Conservation (phyloP, 2,797 vertebrate genomes). For the Cryptoblepharus egeriae region DNA sequence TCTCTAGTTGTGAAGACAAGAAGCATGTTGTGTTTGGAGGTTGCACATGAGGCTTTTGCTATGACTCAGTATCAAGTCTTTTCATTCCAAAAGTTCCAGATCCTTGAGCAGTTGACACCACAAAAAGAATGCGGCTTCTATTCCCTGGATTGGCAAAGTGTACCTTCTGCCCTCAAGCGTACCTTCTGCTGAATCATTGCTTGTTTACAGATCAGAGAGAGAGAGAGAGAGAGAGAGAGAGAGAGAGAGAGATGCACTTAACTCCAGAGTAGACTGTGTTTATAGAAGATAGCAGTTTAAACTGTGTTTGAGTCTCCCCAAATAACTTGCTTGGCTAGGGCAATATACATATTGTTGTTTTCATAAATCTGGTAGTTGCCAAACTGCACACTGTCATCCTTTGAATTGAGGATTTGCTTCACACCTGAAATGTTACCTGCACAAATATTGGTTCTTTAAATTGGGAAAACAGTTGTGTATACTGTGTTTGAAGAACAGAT, state of each 20-base stretch:
- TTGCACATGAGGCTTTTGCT: conserved; percentile 39
- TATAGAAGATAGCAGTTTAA: too few relatives aligned
- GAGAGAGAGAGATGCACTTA: conserved; percentile 39
- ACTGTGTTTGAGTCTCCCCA: too few relatives aligned
- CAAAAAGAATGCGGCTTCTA: conserved; percentile 58
- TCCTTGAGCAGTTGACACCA: neutral
- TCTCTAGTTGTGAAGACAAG: conserved; percentile 42
- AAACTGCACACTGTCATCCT: neutral
- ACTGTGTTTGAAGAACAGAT: neutral
- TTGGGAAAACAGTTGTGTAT: neutral
- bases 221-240: too few relatives aligned
- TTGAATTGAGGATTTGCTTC: neutral
- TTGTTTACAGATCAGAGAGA: conserved; percentile 47
- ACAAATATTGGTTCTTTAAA: neutral
- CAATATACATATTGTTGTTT: neutral
- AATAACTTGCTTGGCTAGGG: neutral
- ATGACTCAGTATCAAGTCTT: conserved; percentile 57
- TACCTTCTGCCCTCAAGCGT: conserved; percentile 65
- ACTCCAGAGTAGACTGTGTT: too few relatives aligned
- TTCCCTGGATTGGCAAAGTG: conserved; percentile 33
- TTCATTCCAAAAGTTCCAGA: neutral
- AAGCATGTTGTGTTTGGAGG: conserved; percentile 40
- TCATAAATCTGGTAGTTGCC: neutral
- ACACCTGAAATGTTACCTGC: neutral
- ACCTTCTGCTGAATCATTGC: conserved; percentile 64